Evolutionary conservation across 2,797 vertebrate species (phyloP), one percentile per base, ranked within the genome.

Genomic region (Astyanax mexicanus): DNA sequence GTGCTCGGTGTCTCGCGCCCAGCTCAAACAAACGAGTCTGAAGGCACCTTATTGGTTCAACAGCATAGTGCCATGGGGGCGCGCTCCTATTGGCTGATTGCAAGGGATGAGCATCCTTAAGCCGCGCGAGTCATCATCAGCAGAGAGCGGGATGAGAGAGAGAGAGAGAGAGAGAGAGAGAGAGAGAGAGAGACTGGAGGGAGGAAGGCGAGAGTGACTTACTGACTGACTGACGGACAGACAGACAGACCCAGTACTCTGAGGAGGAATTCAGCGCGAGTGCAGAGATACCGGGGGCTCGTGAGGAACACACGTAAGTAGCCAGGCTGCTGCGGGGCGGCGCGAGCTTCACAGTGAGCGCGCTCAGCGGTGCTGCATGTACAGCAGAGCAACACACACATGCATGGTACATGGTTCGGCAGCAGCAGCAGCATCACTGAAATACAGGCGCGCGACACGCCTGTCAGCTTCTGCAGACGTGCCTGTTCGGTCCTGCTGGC

Each of bases 41-140:
- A n/a, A 42, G 66, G 49, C 64, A 60, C 32, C 75, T n/a, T 64
- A 81, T 84, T 82, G 80, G 83, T 72, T 42, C 57, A 80, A 6
- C 40, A 23, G 51, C 11, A 40, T 68, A 73, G 75, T 57, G 55
- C 80, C 77, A 77, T 38, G 7, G 69, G 69, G 44, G 66, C 69
- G 78, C 69, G 72, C 25, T 76, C 61, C 68, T 17, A 65, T 74
- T 77, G 75, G 64, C 17, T 12, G 32, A 64, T 21, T 25, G 27
- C 21, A 25, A 68, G 17, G 12, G 47, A 55, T 76, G 6, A 58
- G 61, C 40, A 17, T n/a, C 62, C 51, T 66, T 60, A 55, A 65
- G 2, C 49, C 27, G 17, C 17, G 1, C 27, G 45, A 61, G 47
- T 71, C 65, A 23, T 65, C 38, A 2, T 47, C 47, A 25, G 19